These are phyloP conservation scores for Gallinago media DNA, from an alignment of 2,113 vertebrate species.

Conservation along the genomic window DNA sequence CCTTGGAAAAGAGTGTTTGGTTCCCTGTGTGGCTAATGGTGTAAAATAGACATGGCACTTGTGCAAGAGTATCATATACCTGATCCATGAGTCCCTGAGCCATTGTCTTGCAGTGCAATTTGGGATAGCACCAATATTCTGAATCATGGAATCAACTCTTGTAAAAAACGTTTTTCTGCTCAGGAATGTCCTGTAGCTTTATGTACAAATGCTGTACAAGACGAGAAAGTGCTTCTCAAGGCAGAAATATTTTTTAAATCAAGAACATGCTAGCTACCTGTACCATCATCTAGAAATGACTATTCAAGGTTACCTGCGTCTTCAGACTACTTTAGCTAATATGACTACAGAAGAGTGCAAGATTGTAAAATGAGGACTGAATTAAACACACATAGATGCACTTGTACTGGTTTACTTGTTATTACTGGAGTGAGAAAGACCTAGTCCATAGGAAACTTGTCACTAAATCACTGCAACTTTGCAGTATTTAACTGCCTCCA, in stretches of 20 bases:
- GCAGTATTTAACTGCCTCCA: not conserved
- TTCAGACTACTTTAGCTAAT: not conserved
- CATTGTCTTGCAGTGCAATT: not conserved
- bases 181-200: not conserved
- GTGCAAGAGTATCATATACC: not conserved
- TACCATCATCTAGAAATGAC: not conserved
- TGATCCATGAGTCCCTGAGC: not conserved
- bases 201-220: not conserved
- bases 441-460: not conserved
- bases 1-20: not conserved
- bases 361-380: not conserved
- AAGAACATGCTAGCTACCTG: not conserved
- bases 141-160: not conserved
- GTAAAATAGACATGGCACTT: not conserved
- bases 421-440: not conserved
- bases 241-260: not conserved
- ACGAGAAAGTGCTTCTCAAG: not conserved
- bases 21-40: not conserved
- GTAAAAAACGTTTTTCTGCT: not conserved
- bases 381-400: not conserved
- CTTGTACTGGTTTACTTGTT: not conserved
- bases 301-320: not conserved
- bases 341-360: fast-evolving
- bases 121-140: not conserved
- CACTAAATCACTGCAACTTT: not conserved